Evolutionary conservation across 2,888 invertebrate genomes (phyloP).

Genomic region (Allacma fusca): DNA sequence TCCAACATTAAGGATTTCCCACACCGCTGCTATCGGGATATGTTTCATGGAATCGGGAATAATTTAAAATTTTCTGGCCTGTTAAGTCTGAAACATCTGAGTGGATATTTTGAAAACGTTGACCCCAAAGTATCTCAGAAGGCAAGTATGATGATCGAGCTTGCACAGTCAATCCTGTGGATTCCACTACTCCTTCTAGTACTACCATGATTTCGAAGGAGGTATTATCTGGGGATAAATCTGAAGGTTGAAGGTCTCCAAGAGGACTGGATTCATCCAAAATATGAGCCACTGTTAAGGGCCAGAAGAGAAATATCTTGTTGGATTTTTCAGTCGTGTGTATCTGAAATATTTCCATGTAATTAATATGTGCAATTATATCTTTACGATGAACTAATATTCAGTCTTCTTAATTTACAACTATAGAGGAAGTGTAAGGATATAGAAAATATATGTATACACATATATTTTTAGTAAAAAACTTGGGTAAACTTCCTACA

Average conservation of each 20-base stretch:
- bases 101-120: slow-evolving; percentile 46
- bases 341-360: not conserved
- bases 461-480: too few species aligned
- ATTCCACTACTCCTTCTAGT: slow-evolving; percentile 84
- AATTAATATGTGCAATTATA: not conserved
- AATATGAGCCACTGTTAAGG: slow-evolving; percentile 90
- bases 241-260: slow-evolving; percentile 82
- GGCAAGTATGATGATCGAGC: slow-evolving; percentile 82
- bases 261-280: slow-evolving; percentile 87
- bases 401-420: too few species aligned
- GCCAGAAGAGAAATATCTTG: slow-evolving; percentile 96
- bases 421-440: too few species aligned
- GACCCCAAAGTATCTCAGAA: slow-evolving; percentile 59
- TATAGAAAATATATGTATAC: too few species aligned
- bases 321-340: too few species aligned
- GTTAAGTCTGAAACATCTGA: not conserved
- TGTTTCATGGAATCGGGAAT: slow-evolving; percentile 51
- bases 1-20: too few species aligned
- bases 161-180: slow-evolving; percentile 83
- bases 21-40: too few species aligned
- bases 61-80: slow-evolving; percentile 51
- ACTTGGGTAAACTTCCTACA: too few species aligned
- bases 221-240: slow-evolving; percentile 71
- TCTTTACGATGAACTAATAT: too few species aligned
- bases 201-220: slow-evolving; percentile 88